These are phyloP conservation scores for Brachyalestes nurse DNA, from an alignment of 2,797 vertebrate species.

Conservation along the genomic window DNA sequence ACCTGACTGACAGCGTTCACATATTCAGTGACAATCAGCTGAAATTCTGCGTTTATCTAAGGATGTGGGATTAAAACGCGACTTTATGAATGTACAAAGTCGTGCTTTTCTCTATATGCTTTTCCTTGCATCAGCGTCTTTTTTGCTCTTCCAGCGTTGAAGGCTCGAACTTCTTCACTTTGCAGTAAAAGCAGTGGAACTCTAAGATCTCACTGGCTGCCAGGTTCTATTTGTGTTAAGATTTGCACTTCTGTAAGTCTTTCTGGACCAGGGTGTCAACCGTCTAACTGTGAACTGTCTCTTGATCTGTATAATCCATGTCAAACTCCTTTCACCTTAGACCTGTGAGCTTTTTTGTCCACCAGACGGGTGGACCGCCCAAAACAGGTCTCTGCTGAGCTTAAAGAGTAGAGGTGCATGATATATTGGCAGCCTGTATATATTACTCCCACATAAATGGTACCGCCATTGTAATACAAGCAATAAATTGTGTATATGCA, in stretches of 20 bases:
- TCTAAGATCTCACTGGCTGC: neutral
- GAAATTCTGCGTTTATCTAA: neutral
- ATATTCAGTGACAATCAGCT: slow-evolving; percentile 1
- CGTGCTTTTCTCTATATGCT: neutral
- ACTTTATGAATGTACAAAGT: too few species aligned
- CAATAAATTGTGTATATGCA: neutral
- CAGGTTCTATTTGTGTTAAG: neutral
- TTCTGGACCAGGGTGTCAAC: neutral
- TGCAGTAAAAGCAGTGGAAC: neutral
- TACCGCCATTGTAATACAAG: neutral
- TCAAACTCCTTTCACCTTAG: neutral
- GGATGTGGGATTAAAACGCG: neutral
- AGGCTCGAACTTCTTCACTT: neutral
- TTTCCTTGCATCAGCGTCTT: neutral
- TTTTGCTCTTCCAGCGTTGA: neutral
- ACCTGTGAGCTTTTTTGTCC: neutral
- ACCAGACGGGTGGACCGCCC: neutral
- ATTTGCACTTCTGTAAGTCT: neutral
- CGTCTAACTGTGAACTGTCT: neutral
- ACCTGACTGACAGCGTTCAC: neutral
- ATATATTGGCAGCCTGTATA: neutral
- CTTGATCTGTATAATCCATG: neutral
- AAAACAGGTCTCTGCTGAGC: neutral
- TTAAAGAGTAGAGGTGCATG: neutral
- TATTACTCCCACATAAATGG: neutral